Base-by-base conservation (phyloP, 2,888 invertebrate genomes). In the Rapana venosa region DNA sequence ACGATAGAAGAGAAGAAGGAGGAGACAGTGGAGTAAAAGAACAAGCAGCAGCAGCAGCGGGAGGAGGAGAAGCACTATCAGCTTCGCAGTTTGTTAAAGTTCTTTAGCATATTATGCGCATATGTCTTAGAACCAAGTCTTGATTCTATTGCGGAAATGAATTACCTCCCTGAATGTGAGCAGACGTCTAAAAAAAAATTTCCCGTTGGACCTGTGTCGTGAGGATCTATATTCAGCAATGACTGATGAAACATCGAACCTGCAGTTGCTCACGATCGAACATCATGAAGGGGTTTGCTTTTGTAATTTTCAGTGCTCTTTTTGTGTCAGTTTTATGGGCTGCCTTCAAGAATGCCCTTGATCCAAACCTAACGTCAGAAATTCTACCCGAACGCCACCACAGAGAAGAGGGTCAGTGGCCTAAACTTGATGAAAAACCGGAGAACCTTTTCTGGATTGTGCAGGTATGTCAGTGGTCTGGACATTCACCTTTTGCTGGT, bases 371-470 rank as follows among this genome's bases (percentile, higher is more conserved):
- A 61, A 70, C 36, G 35, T 17, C 36, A 26, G 74, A 84, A 66
- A 20, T 30, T 36, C 17, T 66, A 26, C 70, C 66, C 11, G 22
- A 47, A 83, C 87, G 86, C 17, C 13, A 26, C 32, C 32, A 36
- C 32, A 83, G 89, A 47, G 35, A 83, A 15, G 17, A 83, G 8
- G 74, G 32, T 47, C 26, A 26, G 4, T 90, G 91, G 90, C 89
- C 87, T 20, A 56, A 47, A 47, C 79, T 90, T 56, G 89, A 81
- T 83, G 88, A 56, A 47, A 36, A 70, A 61, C 79, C 86, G n/a
- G 83, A 90, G 15, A 91, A 91, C 8, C 88, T 92, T 1, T 92
- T 92, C 84, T 92, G 92, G 92, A 84, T 92, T 70, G 91, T 92
- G 74, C 92, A 92, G 91, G 92, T 92, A 77, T 74, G 20, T 35